Evolutionary conservation across 2,113 vertebrate genomes (phyloP).

Genomic region (Xenus cinereus): DNA sequence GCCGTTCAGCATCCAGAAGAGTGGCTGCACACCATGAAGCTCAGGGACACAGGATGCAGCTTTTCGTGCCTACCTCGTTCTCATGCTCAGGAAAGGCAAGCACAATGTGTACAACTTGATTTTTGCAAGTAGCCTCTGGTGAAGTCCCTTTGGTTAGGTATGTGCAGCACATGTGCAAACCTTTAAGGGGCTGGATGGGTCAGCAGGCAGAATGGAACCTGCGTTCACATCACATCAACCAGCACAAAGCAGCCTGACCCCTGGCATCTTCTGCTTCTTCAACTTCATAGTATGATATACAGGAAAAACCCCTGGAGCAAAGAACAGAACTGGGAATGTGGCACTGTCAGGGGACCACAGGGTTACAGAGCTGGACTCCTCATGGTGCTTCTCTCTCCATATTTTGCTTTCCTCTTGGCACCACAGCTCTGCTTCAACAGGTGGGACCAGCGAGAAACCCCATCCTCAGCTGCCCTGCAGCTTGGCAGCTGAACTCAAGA

Average conservation of each 20-base stretch:
- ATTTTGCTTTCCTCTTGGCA: neutral
- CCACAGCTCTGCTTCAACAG: neutral
- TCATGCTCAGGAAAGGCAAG: neutral
- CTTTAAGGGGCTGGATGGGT: neutral
- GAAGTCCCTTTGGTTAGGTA: neutral
- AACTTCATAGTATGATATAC: neutral
- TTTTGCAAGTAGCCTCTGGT: neutral
- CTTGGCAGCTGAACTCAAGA: neutral
- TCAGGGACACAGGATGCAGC: neutral
- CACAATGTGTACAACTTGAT: neutral
- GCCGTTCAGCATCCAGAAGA: neutral
- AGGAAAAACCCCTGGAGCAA: neutral
- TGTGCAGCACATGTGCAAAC: neutral
- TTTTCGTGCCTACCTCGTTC: neutral
- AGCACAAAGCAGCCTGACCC: neutral
- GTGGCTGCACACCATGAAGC: neutral
- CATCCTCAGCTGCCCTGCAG: neutral
- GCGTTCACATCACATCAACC: neutral
- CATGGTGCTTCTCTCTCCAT: neutral
- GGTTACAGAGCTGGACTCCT: neutral
- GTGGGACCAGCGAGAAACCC: neutral
- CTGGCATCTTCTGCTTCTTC: neutral
- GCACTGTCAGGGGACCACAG: neutral
- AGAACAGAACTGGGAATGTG: neutral
- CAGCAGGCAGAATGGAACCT: neutral